Evolutionary conservation across 2,113 vertebrate species (phyloP).

Genomic region (rat (Rattus norvegicus)): DNA sequence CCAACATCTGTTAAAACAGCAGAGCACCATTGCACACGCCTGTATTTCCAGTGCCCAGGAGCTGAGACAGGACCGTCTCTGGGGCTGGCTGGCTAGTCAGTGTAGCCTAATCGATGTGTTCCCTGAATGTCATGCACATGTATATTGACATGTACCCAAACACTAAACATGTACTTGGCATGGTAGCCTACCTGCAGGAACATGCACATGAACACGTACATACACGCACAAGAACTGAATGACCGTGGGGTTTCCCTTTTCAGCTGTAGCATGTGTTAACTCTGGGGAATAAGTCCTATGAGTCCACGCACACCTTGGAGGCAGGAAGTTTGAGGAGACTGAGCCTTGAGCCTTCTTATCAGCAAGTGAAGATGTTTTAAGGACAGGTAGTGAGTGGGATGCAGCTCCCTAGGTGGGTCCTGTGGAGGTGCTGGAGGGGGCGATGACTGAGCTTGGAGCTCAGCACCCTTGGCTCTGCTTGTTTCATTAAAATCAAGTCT

Average conservation of each 20-base stretch:
- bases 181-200: neutral
- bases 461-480: neutral
- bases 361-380: neutral
- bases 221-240: neutral
- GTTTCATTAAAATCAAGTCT: neutral
- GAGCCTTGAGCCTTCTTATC: neutral
- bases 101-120: neutral
- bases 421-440: rapidly evolving
- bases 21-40: too few relatives aligned
- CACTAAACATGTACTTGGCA: neutral
- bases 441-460: neutral
- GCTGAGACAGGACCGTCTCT: too few relatives aligned
- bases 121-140: too few relatives aligned
- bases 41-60: neutral
- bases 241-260: neutral
- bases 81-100: neutral
- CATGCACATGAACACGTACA: too few relatives aligned
- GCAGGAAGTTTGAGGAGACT: neutral
- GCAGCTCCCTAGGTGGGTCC: too few relatives aligned
- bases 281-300: neutral
- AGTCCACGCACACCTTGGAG: neutral
- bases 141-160: neutral
- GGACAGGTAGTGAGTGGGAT: neutral
- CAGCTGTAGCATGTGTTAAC: too few relatives aligned
- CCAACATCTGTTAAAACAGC: neutral